Conservation (phyloP, 2,113 vertebrate genomes). For the zebrafish (Danio rerio) region GRCz12tu NC_133190.1:15217001-15217500, state of each 20-base stretch:
- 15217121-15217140: constrained; percentile 26
- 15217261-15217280: too few relatives aligned
- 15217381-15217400: too few relatives aligned
- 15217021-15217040: constrained; percentile 19
- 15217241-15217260: not conserved
- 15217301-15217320: too few relatives aligned
- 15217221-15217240: not conserved
- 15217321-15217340: too few relatives aligned
- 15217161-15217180: constrained; percentile 1
- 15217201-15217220: not conserved
- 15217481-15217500: too few relatives aligned
- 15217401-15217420: too few relatives aligned
- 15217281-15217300: too few relatives aligned
- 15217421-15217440: too few relatives aligned
- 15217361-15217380: too few relatives aligned
- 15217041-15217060: not conserved
- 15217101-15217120: constrained; percentile 22
- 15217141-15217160: constrained; percentile 26
- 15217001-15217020: constrained; percentile 35
- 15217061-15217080: not conserved
- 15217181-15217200: constrained; percentile 9
- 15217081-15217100: not conserved
- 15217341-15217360: too few relatives aligned
- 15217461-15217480: too few relatives aligned
- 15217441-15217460: too few relatives aligned